phyloP scores from a whole-genome alignment of 2,888 invertebrate genomes.

The Ferrisia virgata region DNA sequence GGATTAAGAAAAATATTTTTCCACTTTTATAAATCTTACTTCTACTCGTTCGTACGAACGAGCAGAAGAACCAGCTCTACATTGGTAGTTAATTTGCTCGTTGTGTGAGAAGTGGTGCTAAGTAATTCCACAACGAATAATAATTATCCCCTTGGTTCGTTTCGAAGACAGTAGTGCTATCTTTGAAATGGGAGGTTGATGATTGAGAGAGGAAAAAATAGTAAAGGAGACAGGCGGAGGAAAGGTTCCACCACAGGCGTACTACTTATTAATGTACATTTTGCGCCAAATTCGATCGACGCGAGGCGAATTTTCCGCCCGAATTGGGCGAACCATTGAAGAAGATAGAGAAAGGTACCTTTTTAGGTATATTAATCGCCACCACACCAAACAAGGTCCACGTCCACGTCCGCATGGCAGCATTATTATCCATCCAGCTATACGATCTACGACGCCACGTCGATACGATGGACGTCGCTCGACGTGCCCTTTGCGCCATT shows the following conservation, averaged over 20 bases:
- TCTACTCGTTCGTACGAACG: too few species aligned
- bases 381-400: neutral
- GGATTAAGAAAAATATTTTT: constrained; percentile 29
- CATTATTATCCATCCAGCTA: neutral
- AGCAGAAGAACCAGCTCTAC: too few species aligned
- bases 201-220: neutral
- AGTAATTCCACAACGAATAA: constrained; percentile 16
- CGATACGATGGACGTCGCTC: too few species aligned
- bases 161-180: neutral
- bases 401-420: neutral
- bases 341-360: neutral
- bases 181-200: neutral
- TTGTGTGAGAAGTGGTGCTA: too few species aligned
- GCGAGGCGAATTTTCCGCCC: neutral
- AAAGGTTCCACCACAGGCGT: neutral
- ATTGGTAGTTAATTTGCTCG: too few species aligned
- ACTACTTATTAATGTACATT: neutral
- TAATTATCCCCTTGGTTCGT: constrained; percentile 21
- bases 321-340: too few species aligned
- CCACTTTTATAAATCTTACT: constrained; percentile 30
- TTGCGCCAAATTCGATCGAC: neutral
- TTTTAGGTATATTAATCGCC: neutral
- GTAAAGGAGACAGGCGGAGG: neutral
- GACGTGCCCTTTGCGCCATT: neutral
- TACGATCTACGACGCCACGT: too few species aligned